These are phyloP conservation scores for Leptoteleia sp. DNA, from an alignment of 1,140 invertebrate genomes.

Conservation along the genomic window DNA sequence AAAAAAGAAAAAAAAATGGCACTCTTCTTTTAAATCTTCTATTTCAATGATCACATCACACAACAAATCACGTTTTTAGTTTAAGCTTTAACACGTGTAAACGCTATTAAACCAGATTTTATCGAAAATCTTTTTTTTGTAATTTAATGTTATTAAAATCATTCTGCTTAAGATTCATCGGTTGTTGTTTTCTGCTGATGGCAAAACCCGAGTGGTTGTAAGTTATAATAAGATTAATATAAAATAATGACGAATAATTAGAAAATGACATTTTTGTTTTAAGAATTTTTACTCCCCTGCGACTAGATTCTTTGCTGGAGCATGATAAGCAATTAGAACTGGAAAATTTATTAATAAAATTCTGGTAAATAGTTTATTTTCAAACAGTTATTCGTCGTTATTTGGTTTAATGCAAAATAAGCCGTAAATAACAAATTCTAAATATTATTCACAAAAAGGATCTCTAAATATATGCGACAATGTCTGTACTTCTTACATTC, in stretches of 20 bases:
- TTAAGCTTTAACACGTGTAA: slow-evolving; percentile 33
- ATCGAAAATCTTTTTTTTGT: slow-evolving; percentile 10
- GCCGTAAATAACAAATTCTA: slow-evolving; percentile 43
- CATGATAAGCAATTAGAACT: no score
- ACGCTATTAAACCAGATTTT: slow-evolving; percentile 24
- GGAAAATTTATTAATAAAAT: no score
- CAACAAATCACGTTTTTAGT: slow-evolving; percentile 24
- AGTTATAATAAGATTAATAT: slow-evolving; percentile 22
- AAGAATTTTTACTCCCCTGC: not conserved
- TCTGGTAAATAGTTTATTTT: no score
- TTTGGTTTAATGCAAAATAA: slow-evolving; percentile 2
- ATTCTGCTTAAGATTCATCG: slow-evolving; percentile 31
- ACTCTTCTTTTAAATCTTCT: slow-evolving; percentile 1
- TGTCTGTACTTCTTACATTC: slow-evolving; percentile 62
- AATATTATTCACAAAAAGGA: slow-evolving; percentile 51
- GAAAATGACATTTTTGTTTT: not conserved
- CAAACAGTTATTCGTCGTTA: slow-evolving; percentile 41
- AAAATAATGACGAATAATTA: slow-evolving; percentile 49
- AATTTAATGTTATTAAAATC: slow-evolving; percentile 32
- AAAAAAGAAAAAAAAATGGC: slow-evolving; percentile 15
- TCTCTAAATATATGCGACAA: slow-evolving; percentile 62
- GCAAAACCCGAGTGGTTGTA: slow-evolving; percentile 27
- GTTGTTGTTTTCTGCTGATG: slow-evolving; percentile 42
- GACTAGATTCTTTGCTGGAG: no score
- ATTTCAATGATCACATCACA: slow-evolving; percentile 9